phyloP scores from a whole-genome alignment of 2,113 vertebrate species.

The Ailurus styani region DNA sequence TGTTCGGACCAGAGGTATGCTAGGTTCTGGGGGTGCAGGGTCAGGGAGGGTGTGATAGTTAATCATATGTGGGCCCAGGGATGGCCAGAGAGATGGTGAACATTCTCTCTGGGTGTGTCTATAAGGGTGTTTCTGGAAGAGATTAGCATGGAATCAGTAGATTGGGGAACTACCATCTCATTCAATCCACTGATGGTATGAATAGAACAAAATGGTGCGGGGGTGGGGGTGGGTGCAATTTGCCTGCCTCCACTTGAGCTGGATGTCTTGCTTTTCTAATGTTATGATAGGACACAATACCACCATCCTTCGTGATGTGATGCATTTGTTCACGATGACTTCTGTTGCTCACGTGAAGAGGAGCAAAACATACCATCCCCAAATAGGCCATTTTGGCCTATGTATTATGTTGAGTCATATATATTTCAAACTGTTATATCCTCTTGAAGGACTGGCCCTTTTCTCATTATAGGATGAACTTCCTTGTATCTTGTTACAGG shows the following conservation, averaged over 20 bases:
- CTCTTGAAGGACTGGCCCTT: background rate
- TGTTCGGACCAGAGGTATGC: background rate
- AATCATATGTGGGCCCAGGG: background rate
- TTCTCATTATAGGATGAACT: background rate
- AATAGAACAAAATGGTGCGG: background rate
- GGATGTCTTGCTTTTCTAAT: background rate
- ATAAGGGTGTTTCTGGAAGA: background rate
- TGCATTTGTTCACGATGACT: background rate
- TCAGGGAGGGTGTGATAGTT: background rate
- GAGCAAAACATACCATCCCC: background rate
- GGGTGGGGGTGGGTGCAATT: no score
- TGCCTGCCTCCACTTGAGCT: background rate
- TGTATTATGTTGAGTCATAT: background rate
- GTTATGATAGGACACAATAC: background rate
- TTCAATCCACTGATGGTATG: background rate
- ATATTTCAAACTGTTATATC: background rate
- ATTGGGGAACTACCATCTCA: background rate
- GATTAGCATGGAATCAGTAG: background rate
- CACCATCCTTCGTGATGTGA: background rate
- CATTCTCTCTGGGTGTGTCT: background rate
- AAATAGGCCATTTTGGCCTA: background rate
- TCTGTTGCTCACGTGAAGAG: background rate
- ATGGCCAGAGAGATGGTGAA: background rate
- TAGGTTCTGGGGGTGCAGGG: background rate
- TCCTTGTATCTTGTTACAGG: background rate